These are phyloP conservation scores for Drosophila colorata DNA, from an alignment of 2,888 invertebrate species.

Conservation along the genomic window DNA sequence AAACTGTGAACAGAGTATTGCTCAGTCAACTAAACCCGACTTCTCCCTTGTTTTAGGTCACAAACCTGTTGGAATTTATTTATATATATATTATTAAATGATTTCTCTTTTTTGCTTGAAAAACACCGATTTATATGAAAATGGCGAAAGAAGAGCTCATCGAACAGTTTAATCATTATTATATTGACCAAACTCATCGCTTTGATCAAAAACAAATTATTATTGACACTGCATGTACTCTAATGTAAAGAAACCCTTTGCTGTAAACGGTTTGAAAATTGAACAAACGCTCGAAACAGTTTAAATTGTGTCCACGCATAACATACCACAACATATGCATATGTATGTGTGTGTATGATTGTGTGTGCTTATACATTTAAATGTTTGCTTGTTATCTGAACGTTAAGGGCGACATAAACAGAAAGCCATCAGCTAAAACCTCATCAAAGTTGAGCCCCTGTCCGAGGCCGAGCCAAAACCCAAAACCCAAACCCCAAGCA, in stretches of 20 bases:
- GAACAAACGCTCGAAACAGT: not conserved
- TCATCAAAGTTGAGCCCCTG: slow-evolving; percentile 25
- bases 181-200: not conserved
- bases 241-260: not conserved
- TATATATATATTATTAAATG: too few relatives aligned
- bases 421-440: slow-evolving; percentile 33
- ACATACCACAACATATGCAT: slow-evolving; percentile 4
- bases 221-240: not conserved
- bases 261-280: slow-evolving; percentile 4
- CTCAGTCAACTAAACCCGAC: too few relatives aligned
- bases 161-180: not conserved
- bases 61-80: too few relatives aligned
- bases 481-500: slow-evolving; percentile 5
- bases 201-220: not conserved
- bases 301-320: not conserved
- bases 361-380: not conserved
- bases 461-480: slow-evolving; percentile 5
- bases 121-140: not conserved
- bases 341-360: not conserved
- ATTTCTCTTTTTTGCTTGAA: too few relatives aligned
- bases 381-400: slow-evolving; percentile 21
- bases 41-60: too few relatives aligned
- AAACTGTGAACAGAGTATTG: too few relatives aligned
- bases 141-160: not conserved
- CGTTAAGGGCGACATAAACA: slow-evolving; percentile 23